Base-by-base conservation (phyloP, 2,113 vertebrate species). In the Meriones unguiculatus region DNA sequence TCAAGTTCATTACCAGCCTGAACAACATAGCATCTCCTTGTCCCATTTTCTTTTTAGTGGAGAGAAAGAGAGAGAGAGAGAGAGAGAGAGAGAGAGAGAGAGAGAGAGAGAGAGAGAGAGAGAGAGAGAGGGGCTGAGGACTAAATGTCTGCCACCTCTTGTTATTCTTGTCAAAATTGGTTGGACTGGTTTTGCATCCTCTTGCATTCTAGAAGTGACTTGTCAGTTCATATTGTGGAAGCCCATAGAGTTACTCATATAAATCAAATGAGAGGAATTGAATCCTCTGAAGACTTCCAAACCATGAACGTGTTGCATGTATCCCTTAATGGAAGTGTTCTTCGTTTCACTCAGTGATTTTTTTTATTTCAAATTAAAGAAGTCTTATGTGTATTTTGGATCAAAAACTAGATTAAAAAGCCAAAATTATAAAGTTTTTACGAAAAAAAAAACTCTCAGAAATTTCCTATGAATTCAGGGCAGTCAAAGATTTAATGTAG, bases 391-490 rank as follows among this genome's bases (percentile, higher is more conserved):
- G 22, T 92, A 59, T 91, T 95, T 94, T 86, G 22, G 32, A 62
- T 73, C 35, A 69, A 84, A 41, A 72, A 14, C 1, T 70, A 91
- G 75, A 93, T 57, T 12, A 69, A 82, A 93, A 95, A 93, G 52
- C 65, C 50, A 85, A 80, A 95, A 67, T 64, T 91, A 64, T 65
- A 90, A 80, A 93, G 72, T 20, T 64, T 82, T 17, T 87, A 46
- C 11, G 10, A n/a, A 15, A 82, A 72, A 81, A 82, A 46, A 86
- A 22, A 32, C 82, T 65, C 25, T 13, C 46, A 73, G 57, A 62
- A 22, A 86, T 70, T n/a, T 18, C 8, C 78, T 84, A 67, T 70
- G 35, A 76, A 57, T 12, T n/a, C 69, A 20, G 7, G 5, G 6
- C 18, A 88, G 59, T 22, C 25, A 76, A 93, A 75, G 8, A 62